Evolutionary conservation across 2,797 vertebrate species (phyloP), one percentile per base, ranked within the genome.

Genomic region (Gymnothorax javanicus): DNA sequence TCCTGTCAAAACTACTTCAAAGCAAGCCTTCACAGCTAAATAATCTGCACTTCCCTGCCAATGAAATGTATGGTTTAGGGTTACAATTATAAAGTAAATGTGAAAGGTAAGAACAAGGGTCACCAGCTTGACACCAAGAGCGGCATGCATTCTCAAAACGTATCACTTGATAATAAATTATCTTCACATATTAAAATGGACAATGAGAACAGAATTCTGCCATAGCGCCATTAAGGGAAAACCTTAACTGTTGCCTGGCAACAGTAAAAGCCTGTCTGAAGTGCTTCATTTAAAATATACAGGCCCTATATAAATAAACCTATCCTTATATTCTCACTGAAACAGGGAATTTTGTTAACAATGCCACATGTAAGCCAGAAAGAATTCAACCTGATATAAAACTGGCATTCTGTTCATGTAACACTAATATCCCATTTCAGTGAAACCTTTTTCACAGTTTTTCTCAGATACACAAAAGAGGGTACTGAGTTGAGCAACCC

Each of bases 201-300:
- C 86, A 86, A 86, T 83, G 64, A 64, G 57, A 73, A 75, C 15
- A 50, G 82, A 73, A 83, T 87, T 75, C 82, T 90, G 91, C 93
- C 93, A 94, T 93, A 94, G 93, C 93, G 93, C 90, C 91, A 89
- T 92, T 89, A 90, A 93, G 93, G 95, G 91, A 93, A 93, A 94
- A 93, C 91, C 81, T 89, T 77, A 77, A 77, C 57, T 60, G 95
- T 96, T 94, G 91, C 95, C 93, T 95, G 95, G 95, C 94, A 95
- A 96, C 95, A 92, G 94, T 92, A 90, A 93, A 93, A 93, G 91
- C 93, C 94, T 92, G 94, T 95, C 94, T 94, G 94, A 93, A 94
- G 92, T 94, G 93, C 93, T 95, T 93, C 91, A 94, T 94, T 94
- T 94, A 58, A 84, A 87, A 52, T 54, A n/a, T 69, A n/a, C 64